Percentiles rank a stretch among this genome's conserved stretches.
Evolutionary conservation across 2,113 vertebrate species (phyloP).

Genomic region (Gasterosteus aculeatus): DNA sequence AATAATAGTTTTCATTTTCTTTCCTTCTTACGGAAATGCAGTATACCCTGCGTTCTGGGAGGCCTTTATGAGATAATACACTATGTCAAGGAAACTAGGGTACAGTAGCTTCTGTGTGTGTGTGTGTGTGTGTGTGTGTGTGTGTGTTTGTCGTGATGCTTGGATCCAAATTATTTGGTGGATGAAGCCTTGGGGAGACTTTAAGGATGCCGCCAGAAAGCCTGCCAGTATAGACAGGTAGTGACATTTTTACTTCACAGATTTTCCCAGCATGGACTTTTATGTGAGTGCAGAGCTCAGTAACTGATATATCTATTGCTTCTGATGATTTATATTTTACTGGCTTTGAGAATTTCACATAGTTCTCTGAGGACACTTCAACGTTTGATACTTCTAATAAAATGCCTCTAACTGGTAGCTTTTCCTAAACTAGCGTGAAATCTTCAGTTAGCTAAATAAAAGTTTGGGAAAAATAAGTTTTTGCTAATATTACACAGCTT

Average conservation of each 20-base stretch:
- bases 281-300: conserved; percentile 56
- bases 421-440: conserved; percentile 60
- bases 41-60: neutral
- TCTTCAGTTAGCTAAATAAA: conserved; percentile 52
- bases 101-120: conserved; percentile 24
- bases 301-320: conserved; percentile 42
- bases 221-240: conserved; percentile 52
- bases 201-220: conserved; percentile 50
- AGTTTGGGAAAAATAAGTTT: conserved; percentile 56
- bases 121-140: conserved; percentile 11
- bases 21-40: neutral
- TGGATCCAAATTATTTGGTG: conserved; percentile 36
- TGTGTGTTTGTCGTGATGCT: conserved; percentile 26
- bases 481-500: conserved; percentile 56
- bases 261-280: conserved; percentile 58
- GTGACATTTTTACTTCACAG: conserved; percentile 60
- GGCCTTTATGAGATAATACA: conserved; percentile 20
- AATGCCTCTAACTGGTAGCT: conserved; percentile 52
- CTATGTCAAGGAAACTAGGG: conserved; percentile 33
- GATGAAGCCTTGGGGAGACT: conserved; percentile 43
- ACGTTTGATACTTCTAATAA: conserved; percentile 62
- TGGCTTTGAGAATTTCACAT: conserved; percentile 63
- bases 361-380: conserved; percentile 66
- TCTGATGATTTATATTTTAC: conserved; percentile 67
- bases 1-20: neutral